Evolutionary conservation across 2,888 invertebrate species (phyloP).

Genomic region (Oscheius sp.): DNA sequence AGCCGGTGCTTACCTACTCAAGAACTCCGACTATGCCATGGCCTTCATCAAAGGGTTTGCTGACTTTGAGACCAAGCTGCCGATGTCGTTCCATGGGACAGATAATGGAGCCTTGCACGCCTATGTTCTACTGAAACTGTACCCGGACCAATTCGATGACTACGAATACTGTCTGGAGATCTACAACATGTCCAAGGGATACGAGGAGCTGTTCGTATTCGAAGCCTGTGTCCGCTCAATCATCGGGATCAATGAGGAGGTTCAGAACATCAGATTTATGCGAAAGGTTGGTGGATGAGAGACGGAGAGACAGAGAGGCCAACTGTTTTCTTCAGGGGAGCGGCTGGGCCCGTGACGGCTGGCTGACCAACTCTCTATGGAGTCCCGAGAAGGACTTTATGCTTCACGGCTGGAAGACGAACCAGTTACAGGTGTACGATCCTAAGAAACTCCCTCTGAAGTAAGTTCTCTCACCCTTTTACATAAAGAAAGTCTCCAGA

Average conservation of each 20-base stretch:
- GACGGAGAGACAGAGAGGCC: background rate
- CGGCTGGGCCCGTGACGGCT: slow-evolving; percentile 8
- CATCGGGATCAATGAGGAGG: slow-evolving; percentile 46
- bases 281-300: slow-evolving; percentile 2
- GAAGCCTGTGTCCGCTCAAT: slow-evolving; percentile 60
- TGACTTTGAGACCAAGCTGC: slow-evolving; percentile 44
- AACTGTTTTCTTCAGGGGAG: background rate
- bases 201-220: slow-evolving; percentile 57
- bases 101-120: slow-evolving; percentile 53
- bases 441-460: background rate
- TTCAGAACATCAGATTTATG: background rate
- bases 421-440: background rate
- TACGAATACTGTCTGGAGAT: slow-evolving; percentile 38
- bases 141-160: slow-evolving; percentile 37
- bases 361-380: slow-evolving; percentile 10
- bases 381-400: slow-evolving; percentile 8
- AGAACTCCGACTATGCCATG: slow-evolving; percentile 35
- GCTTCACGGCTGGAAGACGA: slow-evolving; percentile 3
- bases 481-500: background rate
- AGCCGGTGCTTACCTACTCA: slow-evolving; percentile 45
- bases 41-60: slow-evolving; percentile 48
- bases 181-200: slow-evolving; percentile 49
- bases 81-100: slow-evolving; percentile 49
- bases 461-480: background rate
- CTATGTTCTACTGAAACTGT: slow-evolving; percentile 42